These are phyloP conservation scores for Beris chalybata DNA, from an alignment of 2,888 invertebrate genomes.

Conservation along the genomic window DNA sequence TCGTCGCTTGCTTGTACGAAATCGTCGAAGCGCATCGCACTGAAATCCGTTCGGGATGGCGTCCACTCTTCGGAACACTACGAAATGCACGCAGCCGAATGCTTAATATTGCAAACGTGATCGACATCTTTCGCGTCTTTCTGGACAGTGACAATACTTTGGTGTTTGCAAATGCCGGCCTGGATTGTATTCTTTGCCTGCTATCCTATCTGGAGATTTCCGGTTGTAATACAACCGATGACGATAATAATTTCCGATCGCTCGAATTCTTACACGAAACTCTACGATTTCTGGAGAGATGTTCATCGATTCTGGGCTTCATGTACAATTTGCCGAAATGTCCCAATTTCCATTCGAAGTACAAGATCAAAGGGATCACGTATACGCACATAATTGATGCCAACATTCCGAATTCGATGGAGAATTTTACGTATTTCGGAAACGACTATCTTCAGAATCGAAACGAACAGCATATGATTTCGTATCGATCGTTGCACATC, in stretches of 20 bases:
- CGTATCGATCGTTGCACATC: conserved; percentile 55
- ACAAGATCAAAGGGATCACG: conserved; percentile 76
- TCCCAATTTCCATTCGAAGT: conserved; percentile 88
- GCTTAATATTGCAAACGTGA: conserved; percentile 65
- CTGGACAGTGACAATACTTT: conserved; percentile 89
- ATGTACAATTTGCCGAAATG: conserved; percentile 96
- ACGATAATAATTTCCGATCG: conserved; percentile 58
- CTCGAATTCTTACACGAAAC: conserved; percentile 66
- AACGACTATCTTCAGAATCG: conserved; percentile 64
- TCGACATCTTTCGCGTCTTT: conserved; percentile 93
- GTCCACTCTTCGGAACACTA: conserved; percentile 91
- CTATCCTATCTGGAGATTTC: conserved; percentile 63
- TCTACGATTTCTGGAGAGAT: conserved; percentile 80
- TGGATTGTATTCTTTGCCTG: conserved; percentile 91
- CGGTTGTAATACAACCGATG: conserved; percentile 66
- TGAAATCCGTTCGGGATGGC: conserved; percentile 94
- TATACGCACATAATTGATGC: conserved; percentile 82
- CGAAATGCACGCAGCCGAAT: conserved; percentile 77
- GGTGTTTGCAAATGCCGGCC: conserved; percentile 91
- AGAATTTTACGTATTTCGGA: conserved; percentile 71
- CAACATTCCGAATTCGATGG: conserved; percentile 72
- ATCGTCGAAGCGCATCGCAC: conserved; percentile 93
- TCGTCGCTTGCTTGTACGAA: conserved; percentile 93
- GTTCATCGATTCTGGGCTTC: conserved; percentile 83
- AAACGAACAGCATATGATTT: conserved; percentile 65